phyloP scores from a whole-genome alignment of 2,888 invertebrate genomes.

The Campoplex nolae region DNA sequence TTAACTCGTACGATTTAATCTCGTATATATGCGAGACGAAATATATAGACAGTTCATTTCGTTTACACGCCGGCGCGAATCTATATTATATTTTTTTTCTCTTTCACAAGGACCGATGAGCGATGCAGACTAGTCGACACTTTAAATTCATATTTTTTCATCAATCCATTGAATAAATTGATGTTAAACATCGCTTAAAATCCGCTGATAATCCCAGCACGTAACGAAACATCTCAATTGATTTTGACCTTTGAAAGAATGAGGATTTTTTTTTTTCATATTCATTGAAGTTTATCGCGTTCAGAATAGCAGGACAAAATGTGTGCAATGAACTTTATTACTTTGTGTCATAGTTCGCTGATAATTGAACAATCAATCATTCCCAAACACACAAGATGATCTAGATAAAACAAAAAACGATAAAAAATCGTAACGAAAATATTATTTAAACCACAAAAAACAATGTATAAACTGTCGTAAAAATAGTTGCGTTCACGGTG shows the following conservation, averaged over 20 bases:
- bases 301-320: not conserved
- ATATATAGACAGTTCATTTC: constrained; percentile 16
- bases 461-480: not conserved
- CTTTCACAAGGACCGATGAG: constrained; percentile 18
- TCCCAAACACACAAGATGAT: not conserved
- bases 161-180: too few relatives aligned
- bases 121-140: constrained; percentile 20
- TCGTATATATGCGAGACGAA: constrained; percentile 1
- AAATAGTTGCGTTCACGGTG: not conserved
- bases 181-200: too few relatives aligned
- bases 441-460: not conserved
- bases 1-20: constrained; percentile 1
- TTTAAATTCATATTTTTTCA: not conserved
- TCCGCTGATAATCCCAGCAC: too few relatives aligned
- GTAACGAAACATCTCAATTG: not conserved
- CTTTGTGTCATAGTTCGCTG: not conserved
- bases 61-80: constrained; percentile 16
- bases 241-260: not conserved
- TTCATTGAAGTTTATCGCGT: not conserved
- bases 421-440: not conserved
- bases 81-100: not conserved
- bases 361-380: too few relatives aligned
- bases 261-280: not conserved
- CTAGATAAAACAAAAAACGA: not conserved
- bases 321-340: not conserved